A percentile compares a stretch with the other conserved stretches of the same genome.
These are phyloP conservation scores for Lipophrys pholis DNA, from an alignment of 2,113 vertebrate genomes.

Conservation along the genomic window DNA sequence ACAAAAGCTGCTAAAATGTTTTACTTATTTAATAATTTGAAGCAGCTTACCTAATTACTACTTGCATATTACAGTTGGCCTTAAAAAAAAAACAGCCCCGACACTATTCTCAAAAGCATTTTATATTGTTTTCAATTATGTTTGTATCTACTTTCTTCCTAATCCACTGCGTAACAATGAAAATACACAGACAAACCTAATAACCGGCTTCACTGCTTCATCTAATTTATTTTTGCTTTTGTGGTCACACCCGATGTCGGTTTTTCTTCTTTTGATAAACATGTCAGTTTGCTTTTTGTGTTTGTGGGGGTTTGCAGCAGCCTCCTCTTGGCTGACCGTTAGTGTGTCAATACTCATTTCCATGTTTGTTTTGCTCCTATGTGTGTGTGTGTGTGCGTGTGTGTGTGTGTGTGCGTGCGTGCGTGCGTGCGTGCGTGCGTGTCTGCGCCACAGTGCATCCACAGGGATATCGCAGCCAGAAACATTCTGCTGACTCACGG, in stretches of 20 bases:
- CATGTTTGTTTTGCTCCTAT: conserved; percentile 25
- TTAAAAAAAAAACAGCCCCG: too few relatives aligned
- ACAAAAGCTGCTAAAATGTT: background rate
- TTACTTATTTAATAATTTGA: background rate
- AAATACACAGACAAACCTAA: too few relatives aligned
- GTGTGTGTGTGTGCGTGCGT: conserved; percentile 20
- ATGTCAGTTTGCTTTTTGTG: conserved; percentile 20
- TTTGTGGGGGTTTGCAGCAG: background rate
- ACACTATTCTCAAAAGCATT: too few relatives aligned
- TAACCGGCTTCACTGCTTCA: too few relatives aligned
- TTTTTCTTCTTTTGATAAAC: background rate
- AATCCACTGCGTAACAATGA: too few relatives aligned
- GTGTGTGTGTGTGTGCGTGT: conserved; percentile 13
- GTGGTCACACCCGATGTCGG: background rate
- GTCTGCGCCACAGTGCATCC: conserved; percentile 89
- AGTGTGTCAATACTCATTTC: conserved; percentile 37
- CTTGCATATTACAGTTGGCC: too few relatives aligned
- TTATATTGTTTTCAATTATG: too few relatives aligned
- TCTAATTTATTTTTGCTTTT: background rate
- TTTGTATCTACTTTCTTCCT: too few relatives aligned
- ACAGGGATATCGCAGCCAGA: conserved; percentile 96
- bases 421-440: conserved; percentile 12
- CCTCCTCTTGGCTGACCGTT: conserved; percentile 2
- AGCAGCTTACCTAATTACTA: background rate
- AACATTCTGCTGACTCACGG: conserved; percentile 97